phyloP scores from a whole-genome alignment of 35 echinoderm and acorn worm genomes.

The Antedon bifida region DNA sequence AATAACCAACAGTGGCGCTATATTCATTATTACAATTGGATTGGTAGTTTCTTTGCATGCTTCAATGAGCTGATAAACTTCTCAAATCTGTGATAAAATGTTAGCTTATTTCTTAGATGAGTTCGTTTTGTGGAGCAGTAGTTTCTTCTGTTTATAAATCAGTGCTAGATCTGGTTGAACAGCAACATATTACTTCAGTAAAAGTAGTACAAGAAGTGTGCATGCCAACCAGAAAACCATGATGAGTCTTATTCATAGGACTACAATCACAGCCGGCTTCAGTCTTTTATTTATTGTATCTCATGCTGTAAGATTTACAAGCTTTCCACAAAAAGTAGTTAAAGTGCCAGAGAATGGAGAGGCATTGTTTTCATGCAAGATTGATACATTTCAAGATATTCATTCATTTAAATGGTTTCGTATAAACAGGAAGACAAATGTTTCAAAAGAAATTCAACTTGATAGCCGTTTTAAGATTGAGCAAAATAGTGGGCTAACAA shows the following conservation, averaged over 20 bases:
- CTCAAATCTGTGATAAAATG: neutral
- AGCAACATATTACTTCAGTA: neutral
- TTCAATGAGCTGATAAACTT: neutral
- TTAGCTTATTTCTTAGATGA: neutral
- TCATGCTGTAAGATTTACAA: neutral
- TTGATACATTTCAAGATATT: neutral
- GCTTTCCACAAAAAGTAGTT: neutral
- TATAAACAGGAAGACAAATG: neutral
- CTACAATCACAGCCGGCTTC: neutral
- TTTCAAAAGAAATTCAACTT: neutral
- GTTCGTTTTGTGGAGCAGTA: neutral
- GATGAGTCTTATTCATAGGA: neutral
- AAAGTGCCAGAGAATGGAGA: neutral
- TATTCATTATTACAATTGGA: neutral
- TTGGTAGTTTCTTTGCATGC: neutral
- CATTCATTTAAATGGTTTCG: neutral
- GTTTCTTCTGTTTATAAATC: too few relatives aligned
- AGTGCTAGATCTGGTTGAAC: neutral
- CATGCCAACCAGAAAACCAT: neutral
- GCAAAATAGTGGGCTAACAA: neutral
- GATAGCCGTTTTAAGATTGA: neutral
- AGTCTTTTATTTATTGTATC: neutral
- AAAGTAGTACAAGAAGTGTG: neutral
- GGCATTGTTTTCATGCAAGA: neutral
- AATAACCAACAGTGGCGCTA: neutral